Evolutionary conservation across 2,797 vertebrate species (phyloP).

Genomic region (Streptopelia turtur): DNA sequence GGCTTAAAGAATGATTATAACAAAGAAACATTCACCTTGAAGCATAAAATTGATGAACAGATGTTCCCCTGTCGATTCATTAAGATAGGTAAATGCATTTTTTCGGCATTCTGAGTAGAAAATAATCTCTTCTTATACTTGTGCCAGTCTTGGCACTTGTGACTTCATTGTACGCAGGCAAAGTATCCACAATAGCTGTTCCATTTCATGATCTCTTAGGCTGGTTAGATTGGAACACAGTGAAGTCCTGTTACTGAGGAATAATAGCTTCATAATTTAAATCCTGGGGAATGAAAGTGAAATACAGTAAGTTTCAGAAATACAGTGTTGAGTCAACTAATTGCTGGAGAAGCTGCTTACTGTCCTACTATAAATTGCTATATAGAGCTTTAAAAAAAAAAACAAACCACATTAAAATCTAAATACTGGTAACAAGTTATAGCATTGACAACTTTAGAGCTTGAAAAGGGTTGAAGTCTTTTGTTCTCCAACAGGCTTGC

Average conservation of each 20-base stretch:
- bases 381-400: background rate
- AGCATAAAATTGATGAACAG: slow-evolving; percentile 99
- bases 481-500: fast-evolving
- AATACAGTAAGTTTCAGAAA: slow-evolving; percentile 39
- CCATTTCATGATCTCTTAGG: slow-evolving; percentile 51
- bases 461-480: background rate
- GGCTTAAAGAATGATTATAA: slow-evolving; percentile 99
- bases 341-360: slow-evolving; percentile 37
- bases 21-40: slow-evolving; percentile 99
- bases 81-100: slow-evolving; percentile 94
- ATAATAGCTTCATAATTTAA: slow-evolving; percentile 36
- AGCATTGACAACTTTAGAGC: background rate
- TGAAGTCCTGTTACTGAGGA: slow-evolving; percentile 42
- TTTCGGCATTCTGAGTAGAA: slow-evolving; percentile 72
- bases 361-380: slow-evolving; percentile 19
- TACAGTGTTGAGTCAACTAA: slow-evolving; percentile 51
- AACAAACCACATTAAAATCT: background rate
- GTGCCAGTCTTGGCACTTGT: slow-evolving; percentile 63
- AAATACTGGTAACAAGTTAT: background rate
- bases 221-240: slow-evolving; percentile 30
- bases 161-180: slow-evolving; percentile 60
- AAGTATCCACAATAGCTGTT: slow-evolving; percentile 57
- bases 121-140: slow-evolving; percentile 60
- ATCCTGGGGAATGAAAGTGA: slow-evolving; percentile 21
- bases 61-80: slow-evolving; percentile 99